Base-by-base conservation (phyloP, 2,113 vertebrate genomes). In the Misgurnus anguillicaudatus region DNA sequence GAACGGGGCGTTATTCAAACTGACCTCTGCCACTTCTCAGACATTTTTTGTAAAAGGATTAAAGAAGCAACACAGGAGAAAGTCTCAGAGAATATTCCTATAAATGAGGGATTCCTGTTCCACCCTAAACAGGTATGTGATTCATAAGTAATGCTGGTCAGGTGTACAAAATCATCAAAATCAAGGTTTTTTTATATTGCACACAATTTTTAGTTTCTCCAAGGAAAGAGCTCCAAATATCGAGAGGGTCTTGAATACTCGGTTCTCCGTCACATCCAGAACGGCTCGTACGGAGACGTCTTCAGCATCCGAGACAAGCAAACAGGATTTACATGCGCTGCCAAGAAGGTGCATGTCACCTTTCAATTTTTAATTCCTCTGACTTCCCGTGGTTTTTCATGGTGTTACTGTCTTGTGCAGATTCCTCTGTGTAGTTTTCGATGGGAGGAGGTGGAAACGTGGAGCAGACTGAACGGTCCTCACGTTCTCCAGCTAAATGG, bases 201-300 rank as follows among this genome's bases (percentile, higher is more conserved):
- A 51, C 48, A 16, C 41, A 21, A 79, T 17, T 10, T 65, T 4
- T 9, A 94, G 93, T 81, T 82, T 36, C 89, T 94, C 19, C 94
- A 92, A 84, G 91, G 94, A 0, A 91, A 90, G 82, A 89, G 93
- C 68, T 94, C 88, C 0, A 92, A 91, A 86, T 99, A 98, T 91
- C 89, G 92, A 79, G 96, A 97, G 85, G 94, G 94, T 48, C 87
- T 90, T 80, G 95, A 99, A 31, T 99, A 96, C 91, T 84, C 89
- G 38, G 83, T 93, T 1, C 92, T 91, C 9, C 92, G 91, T 0
- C 93, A 93, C 79, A 87, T 99, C 72, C 96, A 96, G 86, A 93
- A 94, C 38, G 97, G 97, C 47, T 95, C 96, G 0, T 99, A 96
- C 24, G 97, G 97, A 0, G 97, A 98, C 1, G 97, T 98, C 0